Percentiles rank a stretch among this genome's conserved stretches.
Evolutionary conservation across 1,140 invertebrate species (phyloP).

Genomic region (Drosophila micromelanica): DNA sequence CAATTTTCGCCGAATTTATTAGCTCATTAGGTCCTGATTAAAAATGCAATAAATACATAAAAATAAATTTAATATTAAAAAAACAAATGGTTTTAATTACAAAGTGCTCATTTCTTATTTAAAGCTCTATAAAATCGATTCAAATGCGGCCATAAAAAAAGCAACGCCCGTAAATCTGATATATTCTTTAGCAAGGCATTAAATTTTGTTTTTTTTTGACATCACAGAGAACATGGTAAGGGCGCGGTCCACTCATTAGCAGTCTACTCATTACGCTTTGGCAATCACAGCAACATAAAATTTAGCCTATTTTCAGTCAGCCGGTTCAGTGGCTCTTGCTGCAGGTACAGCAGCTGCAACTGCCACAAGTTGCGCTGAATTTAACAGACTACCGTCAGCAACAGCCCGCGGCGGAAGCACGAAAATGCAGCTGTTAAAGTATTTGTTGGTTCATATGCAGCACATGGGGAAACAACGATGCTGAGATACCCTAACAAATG

Average conservation of each 20-base stretch:
- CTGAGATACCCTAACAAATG: neutral
- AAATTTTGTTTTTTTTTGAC: slow-evolving; percentile 12
- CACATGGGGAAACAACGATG: neutral
- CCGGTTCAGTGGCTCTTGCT: neutral
- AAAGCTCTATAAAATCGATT: slow-evolving; percentile 36
- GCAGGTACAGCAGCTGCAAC: slow-evolving; percentile 42
- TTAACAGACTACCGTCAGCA: slow-evolving; percentile 49
- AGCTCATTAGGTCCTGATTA: slow-evolving; percentile 76
- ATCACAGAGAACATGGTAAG: slow-evolving; percentile 35
- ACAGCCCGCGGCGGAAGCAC: slow-evolving; percentile 51
- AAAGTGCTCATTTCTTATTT: slow-evolving; percentile 58
- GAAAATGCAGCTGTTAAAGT: slow-evolving; percentile 35
- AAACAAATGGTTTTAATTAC: slow-evolving; percentile 64
- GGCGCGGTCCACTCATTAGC: slow-evolving; percentile 49
- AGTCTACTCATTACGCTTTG: slow-evolving; percentile 2
- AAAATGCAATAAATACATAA: slow-evolving; percentile 67
- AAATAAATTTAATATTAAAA: neutral
- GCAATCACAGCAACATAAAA: neutral
- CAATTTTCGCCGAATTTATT: slow-evolving; percentile 68
- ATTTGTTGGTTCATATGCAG: slow-evolving; percentile 27
- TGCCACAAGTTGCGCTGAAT: slow-evolving; percentile 49
- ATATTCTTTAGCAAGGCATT: slow-evolving; percentile 25
- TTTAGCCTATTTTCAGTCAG: neutral
- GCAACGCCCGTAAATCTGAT: slow-evolving; percentile 16
- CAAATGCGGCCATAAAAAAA: slow-evolving; percentile 14